Evolutionary conservation across 2,113 vertebrate genomes (phyloP).

Genomic region (Mesocricetus auratus): DNA sequence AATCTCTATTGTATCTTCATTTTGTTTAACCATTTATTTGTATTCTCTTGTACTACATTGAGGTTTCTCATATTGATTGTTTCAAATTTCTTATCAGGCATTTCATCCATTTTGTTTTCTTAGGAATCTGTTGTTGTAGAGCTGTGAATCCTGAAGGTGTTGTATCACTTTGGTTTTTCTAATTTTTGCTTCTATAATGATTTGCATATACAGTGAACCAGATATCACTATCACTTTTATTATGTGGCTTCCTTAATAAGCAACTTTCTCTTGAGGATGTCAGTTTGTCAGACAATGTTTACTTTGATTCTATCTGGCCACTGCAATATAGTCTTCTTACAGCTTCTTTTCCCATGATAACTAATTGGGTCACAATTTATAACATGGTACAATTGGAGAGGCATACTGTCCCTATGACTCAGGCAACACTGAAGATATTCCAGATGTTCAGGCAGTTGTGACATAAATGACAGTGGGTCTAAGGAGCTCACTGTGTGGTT

Average conservation of each 20-base stretch:
- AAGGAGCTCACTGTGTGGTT: neutral
- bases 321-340: neutral
- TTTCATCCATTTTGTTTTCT: neutral
- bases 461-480: neutral
- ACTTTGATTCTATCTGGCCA: neutral
- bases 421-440: too few species aligned
- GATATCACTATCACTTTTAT: neutral
- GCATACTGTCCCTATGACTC: neutral
- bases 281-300: neutral
- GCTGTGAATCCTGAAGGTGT: too few species aligned
- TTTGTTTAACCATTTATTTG: neutral
- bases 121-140: neutral
- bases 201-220: neutral
- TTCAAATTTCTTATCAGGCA: neutral
- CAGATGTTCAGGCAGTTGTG: neutral
- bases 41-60: neutral
- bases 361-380: neutral
- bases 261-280: neutral
- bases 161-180: neutral
- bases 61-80: neutral
- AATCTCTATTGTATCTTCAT: neutral
- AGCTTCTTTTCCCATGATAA: neutral
- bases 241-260: neutral
- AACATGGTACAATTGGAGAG: neutral
- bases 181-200: neutral